Conservation (phyloP, 2,888 invertebrate species). For the Agriopis leucophaearia region DNA sequence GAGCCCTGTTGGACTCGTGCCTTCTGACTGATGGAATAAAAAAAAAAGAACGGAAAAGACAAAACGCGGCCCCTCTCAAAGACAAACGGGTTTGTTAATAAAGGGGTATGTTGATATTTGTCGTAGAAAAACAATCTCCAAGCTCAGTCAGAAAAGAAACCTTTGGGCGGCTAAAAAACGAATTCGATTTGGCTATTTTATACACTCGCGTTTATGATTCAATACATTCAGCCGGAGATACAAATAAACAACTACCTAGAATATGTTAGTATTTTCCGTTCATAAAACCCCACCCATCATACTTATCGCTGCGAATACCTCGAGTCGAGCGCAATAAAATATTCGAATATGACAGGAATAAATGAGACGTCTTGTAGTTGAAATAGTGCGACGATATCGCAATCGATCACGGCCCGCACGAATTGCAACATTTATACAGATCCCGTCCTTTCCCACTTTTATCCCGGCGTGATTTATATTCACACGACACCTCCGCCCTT, state of each 20-base stretch:
- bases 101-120: not conserved
- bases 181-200: too few species aligned
- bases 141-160: too few species aligned
- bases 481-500: conserved; percentile 80
- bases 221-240: conserved; percentile 39
- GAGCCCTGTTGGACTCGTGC: not conserved
- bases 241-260: conserved; percentile 52
- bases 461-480: conserved; percentile 80
- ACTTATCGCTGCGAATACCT: conserved; percentile 62
- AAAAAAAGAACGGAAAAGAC: too few species aligned
- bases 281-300: conserved; percentile 59
- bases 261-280: conserved; percentile 47
- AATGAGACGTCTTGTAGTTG: conserved; percentile 77
- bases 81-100: not conserved
- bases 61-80: not conserved
- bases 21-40: too few species aligned
- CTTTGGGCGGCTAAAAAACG: not conserved
- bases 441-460: conserved; percentile 71
- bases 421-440: conserved; percentile 81
- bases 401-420: conserved; percentile 75
- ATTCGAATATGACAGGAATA: conserved; percentile 76
- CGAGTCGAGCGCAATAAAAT: conserved; percentile 61
- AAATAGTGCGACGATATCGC: conserved; percentile 75
- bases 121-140: too few species aligned
- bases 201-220: conserved; percentile 48